A percentile compares a stretch with the other conserved stretches of the same genome.
phyloP scores from a whole-genome alignment of 2,888 invertebrate species.

The Thumatha senex region DNA sequence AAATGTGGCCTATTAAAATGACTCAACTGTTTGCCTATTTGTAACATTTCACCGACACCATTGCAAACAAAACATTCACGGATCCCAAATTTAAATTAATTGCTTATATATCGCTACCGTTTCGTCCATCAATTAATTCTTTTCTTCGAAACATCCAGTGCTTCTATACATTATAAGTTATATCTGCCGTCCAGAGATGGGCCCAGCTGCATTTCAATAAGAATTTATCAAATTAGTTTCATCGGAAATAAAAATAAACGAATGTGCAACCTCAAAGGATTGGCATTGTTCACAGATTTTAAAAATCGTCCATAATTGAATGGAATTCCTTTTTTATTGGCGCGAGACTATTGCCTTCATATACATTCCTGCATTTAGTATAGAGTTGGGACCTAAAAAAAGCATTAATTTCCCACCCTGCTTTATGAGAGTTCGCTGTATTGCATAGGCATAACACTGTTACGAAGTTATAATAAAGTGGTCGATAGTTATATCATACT shows the following conservation, averaged over 20 bases:
- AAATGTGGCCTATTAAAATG: too few species aligned
- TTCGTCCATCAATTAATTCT: conserved; percentile 40
- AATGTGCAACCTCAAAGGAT: conserved; percentile 65
- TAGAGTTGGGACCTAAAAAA: conserved; percentile 60
- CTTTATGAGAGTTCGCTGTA: conserved; percentile 28
- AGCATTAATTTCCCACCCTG: conserved; percentile 73
- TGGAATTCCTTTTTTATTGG: conserved; percentile 75
- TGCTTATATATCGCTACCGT: conserved; percentile 37
- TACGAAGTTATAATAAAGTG: conserved; percentile 27
- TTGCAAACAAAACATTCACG: conserved; percentile 39
- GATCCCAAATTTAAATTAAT: conserved; percentile 48
- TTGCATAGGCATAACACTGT: not conserved
- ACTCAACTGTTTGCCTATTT: too few species aligned
- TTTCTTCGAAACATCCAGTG: conserved; percentile 39
- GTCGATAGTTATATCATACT: conserved; percentile 57
- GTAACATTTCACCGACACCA: conserved; percentile 17
- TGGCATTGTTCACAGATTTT: conserved; percentile 83
- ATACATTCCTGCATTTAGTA: conserved; percentile 71
- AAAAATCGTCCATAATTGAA: conserved; percentile 82
- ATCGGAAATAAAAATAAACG: conserved; percentile 66
- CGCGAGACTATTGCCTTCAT: conserved; percentile 67
- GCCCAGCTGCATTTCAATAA: conserved; percentile 60
- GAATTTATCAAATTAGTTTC: conserved; percentile 80
- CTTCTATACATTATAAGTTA: conserved; percentile 19
- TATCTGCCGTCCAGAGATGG: conserved; percentile 45